These are phyloP conservation scores for Diplodus sargus DNA, from an alignment of 2,797 vertebrate genomes.

Conservation along the genomic window DNA sequence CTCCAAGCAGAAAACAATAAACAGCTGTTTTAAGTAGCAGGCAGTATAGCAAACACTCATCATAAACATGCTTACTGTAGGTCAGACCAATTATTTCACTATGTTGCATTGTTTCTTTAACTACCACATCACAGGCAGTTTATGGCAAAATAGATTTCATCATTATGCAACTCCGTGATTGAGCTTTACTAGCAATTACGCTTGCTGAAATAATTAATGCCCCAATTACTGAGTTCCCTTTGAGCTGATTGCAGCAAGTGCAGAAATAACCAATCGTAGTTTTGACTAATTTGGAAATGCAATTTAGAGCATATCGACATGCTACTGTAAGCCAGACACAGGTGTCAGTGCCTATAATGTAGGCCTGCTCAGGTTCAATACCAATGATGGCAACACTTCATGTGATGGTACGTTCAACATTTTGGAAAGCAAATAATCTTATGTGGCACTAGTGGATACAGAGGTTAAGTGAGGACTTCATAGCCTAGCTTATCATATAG, in stretches of 20 bases:
- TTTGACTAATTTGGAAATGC: constrained; percentile 77
- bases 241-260: constrained; percentile 79
- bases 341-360: constrained; percentile 59
- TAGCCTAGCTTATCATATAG: neutral
- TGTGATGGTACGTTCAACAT: neutral
- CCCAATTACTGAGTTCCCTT: constrained; percentile 78
- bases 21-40: neutral
- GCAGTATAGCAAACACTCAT: neutral
- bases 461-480: neutral
- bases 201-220: constrained; percentile 81
- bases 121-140: constrained; percentile 57
- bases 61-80: constrained; percentile 27
- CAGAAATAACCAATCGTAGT: constrained; percentile 78
- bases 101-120: constrained; percentile 57
- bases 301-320: constrained; percentile 68
- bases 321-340: constrained; percentile 68
- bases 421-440: neutral
- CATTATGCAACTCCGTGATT: constrained; percentile 78
- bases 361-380: constrained; percentile 36
- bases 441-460: neutral
- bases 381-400: neutral
- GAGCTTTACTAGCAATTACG: constrained; percentile 76
- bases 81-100: constrained; percentile 36
- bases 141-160: constrained; percentile 63
- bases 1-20: constrained; percentile 8